Percentiles rank a stretch among this genome's conserved stretches.
Evolutionary conservation across 1,140 invertebrate species (phyloP).

Genomic region (Nebria ingens): DNA sequence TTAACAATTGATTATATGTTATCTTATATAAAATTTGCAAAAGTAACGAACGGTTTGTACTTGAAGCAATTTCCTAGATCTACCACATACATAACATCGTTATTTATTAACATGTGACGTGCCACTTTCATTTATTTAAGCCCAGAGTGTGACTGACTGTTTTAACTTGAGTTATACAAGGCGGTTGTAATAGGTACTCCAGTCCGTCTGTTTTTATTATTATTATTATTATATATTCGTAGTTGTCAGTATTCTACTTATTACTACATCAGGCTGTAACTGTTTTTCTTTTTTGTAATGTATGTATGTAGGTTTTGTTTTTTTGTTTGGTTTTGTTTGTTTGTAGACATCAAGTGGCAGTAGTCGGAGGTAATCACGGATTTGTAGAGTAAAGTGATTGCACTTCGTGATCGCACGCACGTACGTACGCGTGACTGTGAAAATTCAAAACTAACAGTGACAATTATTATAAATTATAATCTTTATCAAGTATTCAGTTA

Average conservation of each 20-base stretch:
- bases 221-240: too few relatives aligned
- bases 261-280: too few relatives aligned
- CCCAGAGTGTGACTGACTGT: background rate
- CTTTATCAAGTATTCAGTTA: background rate
- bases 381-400: slow-evolving; percentile 1
- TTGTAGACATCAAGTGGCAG: background rate
- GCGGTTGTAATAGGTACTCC: background rate
- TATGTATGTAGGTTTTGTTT: too few relatives aligned
- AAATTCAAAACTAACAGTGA: background rate
- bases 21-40: slow-evolving; percentile 35
- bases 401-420: background rate
- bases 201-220: background rate
- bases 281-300: too few relatives aligned
- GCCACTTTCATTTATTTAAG: slow-evolving; percentile 4
- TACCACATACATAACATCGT: slow-evolving; percentile 23
- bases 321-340: background rate
- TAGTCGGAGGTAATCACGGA: slow-evolving; percentile 7
- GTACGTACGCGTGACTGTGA: background rate
- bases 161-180: too few relatives aligned
- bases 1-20: slow-evolving; percentile 33
- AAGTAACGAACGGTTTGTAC: slow-evolving; percentile 36
- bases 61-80: slow-evolving; percentile 33
- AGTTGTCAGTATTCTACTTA: too few relatives aligned
- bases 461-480: background rate
- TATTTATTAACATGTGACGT: slow-evolving; percentile 7